Percentiles rank a stretch among this genome's conserved stretches.
These are phyloP conservation scores for Lagria hirta DNA, from an alignment of 2,888 invertebrate genomes.

Conservation along the genomic window DNA sequence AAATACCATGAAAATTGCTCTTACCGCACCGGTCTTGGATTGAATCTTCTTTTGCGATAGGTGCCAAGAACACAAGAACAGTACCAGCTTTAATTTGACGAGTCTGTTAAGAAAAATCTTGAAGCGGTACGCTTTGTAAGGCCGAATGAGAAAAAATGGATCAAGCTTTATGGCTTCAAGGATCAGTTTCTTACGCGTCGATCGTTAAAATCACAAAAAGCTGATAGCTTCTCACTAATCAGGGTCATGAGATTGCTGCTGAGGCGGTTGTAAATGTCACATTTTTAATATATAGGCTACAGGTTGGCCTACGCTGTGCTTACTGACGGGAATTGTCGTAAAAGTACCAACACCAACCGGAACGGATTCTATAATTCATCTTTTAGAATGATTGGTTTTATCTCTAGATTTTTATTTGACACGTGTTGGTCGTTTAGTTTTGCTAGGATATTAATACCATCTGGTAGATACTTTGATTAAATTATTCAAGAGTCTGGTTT, in stretches of 20 bases:
- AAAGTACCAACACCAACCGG: too few relatives aligned
- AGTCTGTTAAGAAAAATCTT: slow-evolving; percentile 9
- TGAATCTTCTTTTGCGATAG: slow-evolving; percentile 7
- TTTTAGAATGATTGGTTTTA: too few relatives aligned
- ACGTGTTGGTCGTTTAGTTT: too few relatives aligned
- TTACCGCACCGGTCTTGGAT: slow-evolving; percentile 2
- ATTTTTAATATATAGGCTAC: slow-evolving; percentile 10
- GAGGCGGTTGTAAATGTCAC: slow-evolving; percentile 16
- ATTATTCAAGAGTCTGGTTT: too few relatives aligned
- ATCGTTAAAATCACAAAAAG: slow-evolving; percentile 12
- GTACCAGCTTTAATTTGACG: slow-evolving; percentile 12
- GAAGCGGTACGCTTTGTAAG: slow-evolving; percentile 16
- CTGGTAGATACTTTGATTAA: too few relatives aligned
- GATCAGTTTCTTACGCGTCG: slow-evolving; percentile 5
- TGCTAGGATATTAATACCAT: too few relatives aligned
- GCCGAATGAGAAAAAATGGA: slow-evolving; percentile 1
- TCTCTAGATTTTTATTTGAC: too few relatives aligned
- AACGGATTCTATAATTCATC: too few relatives aligned
- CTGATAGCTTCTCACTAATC: slow-evolving; percentile 12
- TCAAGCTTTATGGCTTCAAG: slow-evolving; percentile 3
- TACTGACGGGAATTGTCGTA: too few relatives aligned
- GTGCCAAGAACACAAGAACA: slow-evolving; percentile 11
- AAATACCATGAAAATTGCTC: slow-evolving; percentile 24
- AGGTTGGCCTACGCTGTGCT: too few relatives aligned
- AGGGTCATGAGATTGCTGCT: slow-evolving; percentile 17